phyloP scores from a whole-genome alignment of 1,140 invertebrate species.

The Zaprionus gabonicus region DNA sequence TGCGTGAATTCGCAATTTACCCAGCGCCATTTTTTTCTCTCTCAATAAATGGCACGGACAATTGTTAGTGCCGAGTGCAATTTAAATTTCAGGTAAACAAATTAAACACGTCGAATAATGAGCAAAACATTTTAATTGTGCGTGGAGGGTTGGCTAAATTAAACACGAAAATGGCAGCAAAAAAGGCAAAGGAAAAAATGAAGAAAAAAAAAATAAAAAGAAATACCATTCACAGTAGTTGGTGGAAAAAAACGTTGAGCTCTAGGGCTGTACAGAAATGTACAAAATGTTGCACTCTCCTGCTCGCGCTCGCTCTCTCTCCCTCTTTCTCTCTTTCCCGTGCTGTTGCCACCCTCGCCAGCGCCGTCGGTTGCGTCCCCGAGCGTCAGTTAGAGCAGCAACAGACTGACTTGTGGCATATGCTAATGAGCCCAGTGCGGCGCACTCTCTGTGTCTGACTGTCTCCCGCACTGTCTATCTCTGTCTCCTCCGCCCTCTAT shows the following conservation, averaged over 20 bases:
- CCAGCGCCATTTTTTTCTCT: constrained; percentile 2
- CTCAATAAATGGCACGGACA: constrained; percentile 18
- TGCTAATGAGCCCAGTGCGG: constrained; percentile 73
- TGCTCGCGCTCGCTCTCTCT: not conserved
- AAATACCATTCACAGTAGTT: not conserved
- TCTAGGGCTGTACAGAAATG: constrained; percentile 35
- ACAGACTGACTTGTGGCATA: constrained; percentile 71
- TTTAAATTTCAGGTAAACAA: constrained; percentile 53
- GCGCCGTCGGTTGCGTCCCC: constrained; percentile 37
- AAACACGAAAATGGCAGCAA: constrained; percentile 34
- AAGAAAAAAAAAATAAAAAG: not conserved
- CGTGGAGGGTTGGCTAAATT: constrained; percentile 43
- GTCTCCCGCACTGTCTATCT: constrained; percentile 13
- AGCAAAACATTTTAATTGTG: constrained; percentile 56
- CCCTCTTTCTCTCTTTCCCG: not conserved
- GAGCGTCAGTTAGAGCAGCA: constrained; percentile 53
- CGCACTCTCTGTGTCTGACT: constrained; percentile 22
- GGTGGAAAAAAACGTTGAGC: constrained; percentile 8
- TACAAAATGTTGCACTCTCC: constrained; percentile 44
- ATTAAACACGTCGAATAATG: constrained; percentile 56
- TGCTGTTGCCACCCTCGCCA: not conserved
- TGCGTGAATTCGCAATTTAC: constrained; percentile 33
- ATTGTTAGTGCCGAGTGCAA: constrained; percentile 17
- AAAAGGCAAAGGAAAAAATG: not conserved
- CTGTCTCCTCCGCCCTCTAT: not conserved